Percentiles rank a stretch among this genome's conserved stretches.
phyloP scores from a whole-genome alignment of 2,888 invertebrate species.

The Poecilobothrus nobilitatus region DNA sequence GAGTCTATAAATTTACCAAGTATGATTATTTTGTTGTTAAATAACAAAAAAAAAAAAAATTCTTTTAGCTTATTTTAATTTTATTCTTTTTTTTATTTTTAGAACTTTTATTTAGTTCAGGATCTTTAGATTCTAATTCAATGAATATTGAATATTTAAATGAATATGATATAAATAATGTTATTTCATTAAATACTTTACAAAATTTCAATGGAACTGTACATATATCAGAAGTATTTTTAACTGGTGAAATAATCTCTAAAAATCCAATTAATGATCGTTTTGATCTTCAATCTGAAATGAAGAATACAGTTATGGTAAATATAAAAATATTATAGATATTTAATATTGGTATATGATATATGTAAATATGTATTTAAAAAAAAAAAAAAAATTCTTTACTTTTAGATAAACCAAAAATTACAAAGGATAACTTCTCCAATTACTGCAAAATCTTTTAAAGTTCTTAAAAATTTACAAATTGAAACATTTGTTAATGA shows the following conservation, averaged over 20 bases:
- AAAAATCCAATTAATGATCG: slow-evolving; percentile 44
- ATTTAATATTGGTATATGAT: too few relatives aligned
- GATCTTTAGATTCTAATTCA: slow-evolving; percentile 41
- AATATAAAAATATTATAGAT: slow-evolving; percentile 22
- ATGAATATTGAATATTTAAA: slow-evolving; percentile 45
- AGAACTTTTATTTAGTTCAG: slow-evolving; percentile 45
- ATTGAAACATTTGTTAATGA: slow-evolving; percentile 39
- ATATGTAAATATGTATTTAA: background rate
- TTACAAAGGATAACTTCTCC: slow-evolving; percentile 42
- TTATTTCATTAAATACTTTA: slow-evolving; percentile 45
- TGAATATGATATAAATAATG: slow-evolving; percentile 39
- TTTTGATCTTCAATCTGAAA: slow-evolving; percentile 42
- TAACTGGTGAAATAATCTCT: slow-evolving; percentile 29
- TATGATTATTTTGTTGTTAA: slow-evolving; percentile 22
- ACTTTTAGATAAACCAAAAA: slow-evolving; percentile 31
- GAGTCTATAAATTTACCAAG: slow-evolving; percentile 28
- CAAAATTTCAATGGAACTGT: slow-evolving; percentile 43
- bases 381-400: slow-evolving; percentile 9
- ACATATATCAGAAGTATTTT: slow-evolving; percentile 37
- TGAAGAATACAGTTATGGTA: slow-evolving; percentile 49
- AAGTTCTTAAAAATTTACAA: slow-evolving; percentile 35
- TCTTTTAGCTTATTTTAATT: background rate
- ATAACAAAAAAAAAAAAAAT: too few relatives aligned
- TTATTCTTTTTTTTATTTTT: slow-evolving; percentile 18
- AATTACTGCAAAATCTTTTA: slow-evolving; percentile 39